Evolutionary conservation across 2,797 vertebrate genomes (phyloP), one percentile per base, ranked within the genome.

Genomic region (Poecilia velifera): DNA sequence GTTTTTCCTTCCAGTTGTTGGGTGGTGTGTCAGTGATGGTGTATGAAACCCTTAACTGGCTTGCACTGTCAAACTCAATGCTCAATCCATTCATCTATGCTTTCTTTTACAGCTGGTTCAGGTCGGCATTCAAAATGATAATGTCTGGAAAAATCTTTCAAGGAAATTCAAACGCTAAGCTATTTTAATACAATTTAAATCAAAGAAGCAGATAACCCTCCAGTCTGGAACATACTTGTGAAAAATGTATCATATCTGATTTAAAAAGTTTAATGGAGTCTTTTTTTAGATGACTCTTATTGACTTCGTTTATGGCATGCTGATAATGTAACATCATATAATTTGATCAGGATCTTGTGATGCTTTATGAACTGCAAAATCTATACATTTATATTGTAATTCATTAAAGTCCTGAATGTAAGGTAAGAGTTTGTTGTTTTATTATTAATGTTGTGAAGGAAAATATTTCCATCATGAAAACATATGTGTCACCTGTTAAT

Each of bases 1-100:
- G 25, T n/a, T 45, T 75, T 45, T 59, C 16, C 8, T 0, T 20
- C 1, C 55, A 20, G 83, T 3, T 43, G 2, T 22, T 73, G 4
- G 62, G 62, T 39, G 62, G 62, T 4, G 62, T 66, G 1, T 66
- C 62, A 39, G 34, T 66, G 34, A 18, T 10, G 18, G 34, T 66
- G 62, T 66, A 36, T 36, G 59, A 64, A 64, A 18, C 59, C 14
- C 59, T 64, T 64, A 64, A 64, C 59, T 64, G 59, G 59, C 31
- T 36, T 3, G 31, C 59, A 1, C 7, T 96, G 79, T 91, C 97
- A 72, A 98, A 98, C 82, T 97, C 97, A 36, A 93, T 94, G 45
- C 92, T 97, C 47, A 98, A 98, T 76, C 97, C 97, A 12, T 91
- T 98, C 72, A 90, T 98, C 84, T 98, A 98, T 78, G 96, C 96